Conservation (phyloP, 2,113 vertebrate genomes). For the Sander lucioperca region DNA sequence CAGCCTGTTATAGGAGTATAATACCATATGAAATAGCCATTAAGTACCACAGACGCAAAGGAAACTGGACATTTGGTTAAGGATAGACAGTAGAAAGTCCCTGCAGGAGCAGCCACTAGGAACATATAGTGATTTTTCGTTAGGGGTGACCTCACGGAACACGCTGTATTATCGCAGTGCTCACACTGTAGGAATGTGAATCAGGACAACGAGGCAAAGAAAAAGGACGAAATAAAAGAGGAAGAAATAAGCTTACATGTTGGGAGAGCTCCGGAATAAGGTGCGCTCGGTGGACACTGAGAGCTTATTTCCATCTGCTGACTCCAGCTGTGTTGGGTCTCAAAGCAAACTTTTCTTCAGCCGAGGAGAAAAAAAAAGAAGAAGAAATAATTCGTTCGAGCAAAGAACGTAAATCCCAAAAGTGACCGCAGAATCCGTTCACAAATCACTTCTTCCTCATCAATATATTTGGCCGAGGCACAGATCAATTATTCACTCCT, state of each 20-base stretch:
- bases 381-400: not conserved
- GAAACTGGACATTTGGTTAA: not conserved
- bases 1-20: not conserved
- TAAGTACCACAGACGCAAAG: not conserved
- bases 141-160: slow-evolving; percentile 57
- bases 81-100: not conserved
- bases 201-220: slow-evolving; percentile 7
- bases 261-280: slow-evolving; percentile 53
- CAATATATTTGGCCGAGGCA: slow-evolving; percentile 20
- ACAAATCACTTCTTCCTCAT: slow-evolving; percentile 49
- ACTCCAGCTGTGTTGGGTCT: slow-evolving; percentile 60
- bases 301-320: slow-evolving; percentile 67
- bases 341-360: slow-evolving; percentile 75
- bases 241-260: slow-evolving; percentile 68
- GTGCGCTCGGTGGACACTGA: slow-evolving; percentile 45
- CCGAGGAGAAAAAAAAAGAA: not conserved
- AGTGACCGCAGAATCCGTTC: slow-evolving; percentile 26
- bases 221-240: not conserved
- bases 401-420: slow-evolving; percentile 18
- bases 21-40: not conserved
- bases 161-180: slow-evolving; percentile 38
- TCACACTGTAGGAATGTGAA: slow-evolving; percentile 61
- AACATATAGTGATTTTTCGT: slow-evolving; percentile 33
- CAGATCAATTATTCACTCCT: slow-evolving; percentile 40
- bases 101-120: slow-evolving; percentile 24